Conservation (phyloP, 2,113 vertebrate species). For the Marmota flaviventris region DNA sequence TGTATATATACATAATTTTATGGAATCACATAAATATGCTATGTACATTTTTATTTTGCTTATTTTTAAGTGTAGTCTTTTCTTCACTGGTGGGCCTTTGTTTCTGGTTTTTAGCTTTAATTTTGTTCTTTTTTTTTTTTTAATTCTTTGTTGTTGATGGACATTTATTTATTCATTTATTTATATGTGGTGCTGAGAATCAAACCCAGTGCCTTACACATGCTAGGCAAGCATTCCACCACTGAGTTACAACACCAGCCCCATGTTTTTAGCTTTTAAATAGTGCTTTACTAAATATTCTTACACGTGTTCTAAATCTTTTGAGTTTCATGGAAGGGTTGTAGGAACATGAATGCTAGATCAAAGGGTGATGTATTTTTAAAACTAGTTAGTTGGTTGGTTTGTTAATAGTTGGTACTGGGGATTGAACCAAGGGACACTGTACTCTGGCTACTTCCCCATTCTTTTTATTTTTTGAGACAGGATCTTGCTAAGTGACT, state of each 20-base stretch:
- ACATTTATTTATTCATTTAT: too few relatives aligned
- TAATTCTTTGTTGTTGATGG: too few relatives aligned
- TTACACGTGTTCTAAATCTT: background rate
- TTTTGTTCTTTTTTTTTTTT: too few relatives aligned
- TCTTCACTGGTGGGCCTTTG: background rate
- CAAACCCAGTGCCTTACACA: too few relatives aligned
- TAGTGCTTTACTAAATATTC: background rate
- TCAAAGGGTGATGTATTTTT: background rate
- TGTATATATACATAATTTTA: background rate
- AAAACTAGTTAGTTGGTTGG: background rate
- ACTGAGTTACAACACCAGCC: too few relatives aligned
- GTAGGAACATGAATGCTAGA: background rate
- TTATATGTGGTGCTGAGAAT: too few relatives aligned
- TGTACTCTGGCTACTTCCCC: too few relatives aligned
- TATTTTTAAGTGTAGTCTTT: constrained; percentile 5
- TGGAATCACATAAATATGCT: background rate
- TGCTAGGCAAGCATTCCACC: too few relatives aligned
- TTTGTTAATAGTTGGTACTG: too few relatives aligned
- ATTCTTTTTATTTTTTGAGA: too few relatives aligned
- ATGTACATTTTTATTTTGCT: background rate
- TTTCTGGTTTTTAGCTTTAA: constrained; percentile 39
- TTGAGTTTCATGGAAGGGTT: background rate
- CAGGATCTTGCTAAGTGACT: too few relatives aligned
- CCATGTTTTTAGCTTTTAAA: constrained; percentile 10
- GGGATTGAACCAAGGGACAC: too few relatives aligned